These are phyloP conservation scores for Phrynocephalus guinanensis DNA, from an alignment of 2,797 vertebrate genomes.

Conservation along the genomic window DNA sequence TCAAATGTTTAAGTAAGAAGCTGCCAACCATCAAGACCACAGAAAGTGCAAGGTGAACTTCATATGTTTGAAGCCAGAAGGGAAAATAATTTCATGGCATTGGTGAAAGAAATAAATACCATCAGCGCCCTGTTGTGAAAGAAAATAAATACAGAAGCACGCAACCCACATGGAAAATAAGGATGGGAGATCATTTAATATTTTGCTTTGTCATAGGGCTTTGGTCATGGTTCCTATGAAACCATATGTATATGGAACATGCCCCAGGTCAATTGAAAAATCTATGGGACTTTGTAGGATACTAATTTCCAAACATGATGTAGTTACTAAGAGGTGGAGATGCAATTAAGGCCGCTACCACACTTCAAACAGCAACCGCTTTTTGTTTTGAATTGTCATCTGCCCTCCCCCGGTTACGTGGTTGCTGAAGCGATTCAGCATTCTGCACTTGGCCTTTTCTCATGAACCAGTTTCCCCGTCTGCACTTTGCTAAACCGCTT, in stretches of 20 bases:
- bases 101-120: conserved; percentile 15
- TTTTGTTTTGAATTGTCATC: no score
- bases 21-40: conserved; percentile 36
- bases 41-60: conserved; percentile 43
- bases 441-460: no score
- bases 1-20: conserved; percentile 38
- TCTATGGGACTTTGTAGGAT: not conserved
- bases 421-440: no score
- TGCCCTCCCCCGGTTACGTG: no score
- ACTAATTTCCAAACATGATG: not conserved
- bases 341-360: no score
- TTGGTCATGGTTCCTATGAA: not conserved
- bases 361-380: no score
- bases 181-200: not conserved
- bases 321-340: not conserved
- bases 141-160: conserved; percentile 2
- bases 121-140: not conserved
- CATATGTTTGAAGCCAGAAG: conserved; percentile 40
- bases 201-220: not conserved
- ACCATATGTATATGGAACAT: not conserved
- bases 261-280: not conserved
- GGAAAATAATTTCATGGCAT: conserved; percentile 43
- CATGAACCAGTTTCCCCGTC: no score
- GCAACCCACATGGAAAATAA: not conserved
- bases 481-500: no score